Base-by-base conservation (phyloP, 2,888 invertebrate species). In the Cetonia aurata region DNA sequence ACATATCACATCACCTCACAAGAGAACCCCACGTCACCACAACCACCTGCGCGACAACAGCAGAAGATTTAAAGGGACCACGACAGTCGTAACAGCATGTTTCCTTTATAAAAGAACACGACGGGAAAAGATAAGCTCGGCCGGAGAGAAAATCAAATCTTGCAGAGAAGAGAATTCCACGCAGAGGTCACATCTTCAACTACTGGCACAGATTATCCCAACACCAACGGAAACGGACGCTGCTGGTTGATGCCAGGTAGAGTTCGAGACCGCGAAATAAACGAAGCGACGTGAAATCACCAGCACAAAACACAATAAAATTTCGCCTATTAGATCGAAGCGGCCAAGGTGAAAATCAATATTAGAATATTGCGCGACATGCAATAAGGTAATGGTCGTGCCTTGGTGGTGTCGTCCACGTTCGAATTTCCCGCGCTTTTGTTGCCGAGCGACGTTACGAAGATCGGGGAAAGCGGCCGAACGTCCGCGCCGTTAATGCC, bases 171-270 rank as follows among this genome's bases (percentile, higher is more conserved):
- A 52, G 9, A 52, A 52, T 52, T 52, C 9, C 17, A 52, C 19
- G 25, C 52, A 52, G 19, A 52, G 52, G 52, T 52, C 52, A 52
- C 52, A 52, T 52, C 19, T 52, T 25, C 3, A 15, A 52, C 52
- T 37, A 37, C 10, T 37, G 37, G 10, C 37, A 10, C 37, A 37
- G 37, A 37, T 37, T 37, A 37, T 37, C 44, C 59, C 80, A 73
- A 79, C 81, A 76, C 80, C 80, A 77, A n/a, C n/a, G n/a, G n/a
- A n/a, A 80, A 82, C 79, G 81, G 81, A 79, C 78, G 12, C 48
- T 37, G 8, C 4, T 37, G 4, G 37, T 37, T 37, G n/a, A n/a
- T 8, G 37, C 37, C 10, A 10, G 1, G 9, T 6, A 37, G n/a
- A n/a, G 37, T 37, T 37, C 37, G 10, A 17, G 37, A 69, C 60